These are phyloP conservation scores for Nemotelus nigrinus DNA, from an alignment of 2,888 invertebrate species.

Conservation along the genomic window DNA sequence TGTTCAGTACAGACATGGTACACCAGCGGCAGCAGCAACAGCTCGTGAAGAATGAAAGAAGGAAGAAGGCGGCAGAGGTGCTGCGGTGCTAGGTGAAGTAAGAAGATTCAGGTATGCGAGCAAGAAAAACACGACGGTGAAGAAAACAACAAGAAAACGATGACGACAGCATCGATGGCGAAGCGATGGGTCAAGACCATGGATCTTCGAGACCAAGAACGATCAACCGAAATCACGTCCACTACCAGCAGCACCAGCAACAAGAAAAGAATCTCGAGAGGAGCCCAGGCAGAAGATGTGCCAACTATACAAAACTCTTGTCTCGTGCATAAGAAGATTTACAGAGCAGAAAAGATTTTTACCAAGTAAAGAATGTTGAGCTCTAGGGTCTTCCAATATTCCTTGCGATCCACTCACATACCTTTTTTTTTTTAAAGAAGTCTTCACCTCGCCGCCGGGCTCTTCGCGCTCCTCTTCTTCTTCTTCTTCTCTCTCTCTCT, in stretches of 20 bases:
- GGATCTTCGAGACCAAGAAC: slow-evolving; percentile 1
- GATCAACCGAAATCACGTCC: neutral
- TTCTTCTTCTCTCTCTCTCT: too few species aligned
- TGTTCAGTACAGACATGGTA: neutral
- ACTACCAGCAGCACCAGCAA: neutral
- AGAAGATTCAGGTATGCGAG: slow-evolving; percentile 29
- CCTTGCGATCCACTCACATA: neutral
- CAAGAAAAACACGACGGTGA: slow-evolving; percentile 29
- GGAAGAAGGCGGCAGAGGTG: slow-evolving; percentile 1
- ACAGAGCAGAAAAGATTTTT: slow-evolving; percentile 40
- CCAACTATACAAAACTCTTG: neutral
- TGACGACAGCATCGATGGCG: neutral
- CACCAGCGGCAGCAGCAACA: neutral
- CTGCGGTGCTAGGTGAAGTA: slow-evolving; percentile 12
- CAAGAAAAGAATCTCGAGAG: neutral
- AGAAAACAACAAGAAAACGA: slow-evolving; percentile 22
- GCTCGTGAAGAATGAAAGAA: slow-evolving; percentile 1
- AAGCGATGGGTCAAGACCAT: neutral
- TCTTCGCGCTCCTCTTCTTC: slow-evolving; percentile 12
- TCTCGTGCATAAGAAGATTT: slow-evolving; percentile 7
- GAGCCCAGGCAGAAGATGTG: neutral
- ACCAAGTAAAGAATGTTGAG: neutral
- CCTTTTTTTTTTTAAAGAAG: neutral
- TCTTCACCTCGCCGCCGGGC: neutral
- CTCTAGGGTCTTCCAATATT: slow-evolving; percentile 39